Evolutionary conservation across 2,888 invertebrate species (phyloP), one percentile per base, ranked within the genome.

Genomic region (Ennomos erosarius): DNA sequence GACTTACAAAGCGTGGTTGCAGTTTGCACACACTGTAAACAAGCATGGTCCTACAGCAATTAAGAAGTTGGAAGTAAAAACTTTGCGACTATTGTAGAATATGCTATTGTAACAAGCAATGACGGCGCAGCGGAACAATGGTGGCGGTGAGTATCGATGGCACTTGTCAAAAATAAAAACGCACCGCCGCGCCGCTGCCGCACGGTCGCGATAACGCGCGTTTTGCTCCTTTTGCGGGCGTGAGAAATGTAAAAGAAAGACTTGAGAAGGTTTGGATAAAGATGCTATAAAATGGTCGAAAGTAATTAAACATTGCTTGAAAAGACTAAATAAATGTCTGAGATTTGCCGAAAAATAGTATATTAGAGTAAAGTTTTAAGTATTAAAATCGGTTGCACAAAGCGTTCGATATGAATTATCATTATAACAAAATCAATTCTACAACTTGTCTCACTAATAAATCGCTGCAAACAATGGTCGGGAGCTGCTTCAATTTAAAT

Each of bases 81-180:
- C n/a, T n/a, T 44, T 55, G 42, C 13, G 35, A 51, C 56, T 64
- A 74, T 59, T 82, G 69, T 79, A 69, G 75, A 68, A 45, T 58
- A 51, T 50, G 16, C 71, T 71, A 65, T 80, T 79, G 81, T 81
- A 84, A 81, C 81, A 79, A 81, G 80, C 81, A 77, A 76, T 76
- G 81, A 81, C 73, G 84, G 75, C 78, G 76, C 69, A 66, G 70
- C 68, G 77, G 83, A 88, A 90, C 90, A 90, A 90, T 89, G 82
- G 88, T 67, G 61, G 45, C 36, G 74, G 73, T 70, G 75, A 61
- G 82, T 84, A 87, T 88, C 85, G 84, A 90, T 89, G 87, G 88
- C 83, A 87, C 85, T 88, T 87, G 88, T 90, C 87, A 88, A 89
- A 88, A 84, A 75, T 81, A 82, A 88, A 89, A 85, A 84, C 73